Evolutionary conservation across 2,797 vertebrate species (phyloP).

Genomic region (Denticeps clupeoides): DNA sequence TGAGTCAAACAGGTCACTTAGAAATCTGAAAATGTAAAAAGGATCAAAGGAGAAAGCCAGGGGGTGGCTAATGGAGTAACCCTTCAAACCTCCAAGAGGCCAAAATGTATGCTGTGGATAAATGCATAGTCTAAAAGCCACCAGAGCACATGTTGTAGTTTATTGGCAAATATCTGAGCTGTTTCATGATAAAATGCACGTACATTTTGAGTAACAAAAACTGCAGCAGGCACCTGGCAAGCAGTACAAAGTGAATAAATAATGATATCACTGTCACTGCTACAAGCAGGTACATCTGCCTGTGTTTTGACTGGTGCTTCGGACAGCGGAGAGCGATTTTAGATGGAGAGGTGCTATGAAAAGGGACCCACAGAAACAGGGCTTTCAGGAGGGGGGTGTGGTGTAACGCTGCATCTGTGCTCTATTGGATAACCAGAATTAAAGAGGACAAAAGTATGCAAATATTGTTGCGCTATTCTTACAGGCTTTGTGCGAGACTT

Average conservation of each 20-base stretch:
- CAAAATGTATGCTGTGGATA: too few relatives aligned
- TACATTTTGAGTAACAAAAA: too few relatives aligned
- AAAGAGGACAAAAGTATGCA: slow-evolving; percentile 26
- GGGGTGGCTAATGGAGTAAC: too few relatives aligned
- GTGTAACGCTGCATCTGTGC: slow-evolving; percentile 4
- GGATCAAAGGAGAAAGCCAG: too few relatives aligned
- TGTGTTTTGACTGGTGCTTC: background rate
- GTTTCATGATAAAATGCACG: too few relatives aligned
- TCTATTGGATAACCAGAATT: slow-evolving; percentile 19
- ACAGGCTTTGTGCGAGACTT: slow-evolving; percentile 7
- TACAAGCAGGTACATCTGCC: background rate
- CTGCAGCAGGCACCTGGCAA: too few relatives aligned
- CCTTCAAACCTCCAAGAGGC: too few relatives aligned
- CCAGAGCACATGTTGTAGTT: background rate
- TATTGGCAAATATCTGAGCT: too few relatives aligned
- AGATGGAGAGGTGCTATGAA: background rate
- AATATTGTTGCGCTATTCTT: slow-evolving; percentile 23
- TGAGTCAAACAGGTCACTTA: too few relatives aligned
- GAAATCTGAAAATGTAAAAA: too few relatives aligned
- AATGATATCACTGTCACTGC: background rate
- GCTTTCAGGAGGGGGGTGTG: background rate
- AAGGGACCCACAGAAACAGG: background rate
- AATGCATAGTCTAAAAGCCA: background rate
- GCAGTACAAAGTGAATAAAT: slow-evolving; percentile 26
- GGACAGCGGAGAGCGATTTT: background rate